phyloP scores from a whole-genome alignment of 2,113 vertebrate genomes.

The Picathartes gymnocephalus region DNA sequence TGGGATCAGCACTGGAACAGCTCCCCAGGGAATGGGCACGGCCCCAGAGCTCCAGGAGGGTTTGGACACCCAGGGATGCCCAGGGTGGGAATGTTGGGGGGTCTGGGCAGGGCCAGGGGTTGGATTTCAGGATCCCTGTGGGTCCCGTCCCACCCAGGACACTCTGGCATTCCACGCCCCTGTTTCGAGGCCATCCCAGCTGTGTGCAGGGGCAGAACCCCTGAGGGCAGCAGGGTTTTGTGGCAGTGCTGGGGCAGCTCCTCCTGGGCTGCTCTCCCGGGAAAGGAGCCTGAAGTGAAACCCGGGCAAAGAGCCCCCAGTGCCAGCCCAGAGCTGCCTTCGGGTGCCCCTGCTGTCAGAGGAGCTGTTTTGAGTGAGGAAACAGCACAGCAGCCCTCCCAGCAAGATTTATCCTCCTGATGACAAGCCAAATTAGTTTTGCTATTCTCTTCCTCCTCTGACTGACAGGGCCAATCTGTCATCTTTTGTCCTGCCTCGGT shows the following conservation, averaged over 20 bases:
- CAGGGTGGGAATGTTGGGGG: neutral
- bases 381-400: neutral
- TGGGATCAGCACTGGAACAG: neutral
- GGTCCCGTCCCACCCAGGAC: neutral
- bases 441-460: neutral
- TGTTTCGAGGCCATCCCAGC: neutral
- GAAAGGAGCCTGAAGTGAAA: no score
- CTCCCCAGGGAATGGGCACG: neutral
- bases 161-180: rapidly evolving
- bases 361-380: neutral
- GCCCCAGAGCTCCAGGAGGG: neutral
- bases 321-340: neutral
- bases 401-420: neutral
- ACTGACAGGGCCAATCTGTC: neutral
- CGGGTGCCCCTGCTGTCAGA: neutral
- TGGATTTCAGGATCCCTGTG: neutral
- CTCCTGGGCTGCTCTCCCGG: neutral
- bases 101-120: neutral
- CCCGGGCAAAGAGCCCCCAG: neutral
- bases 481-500: neutral
- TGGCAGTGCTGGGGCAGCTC: no score
- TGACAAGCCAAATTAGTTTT: constrained; percentile 12
- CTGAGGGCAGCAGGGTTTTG: neutral
- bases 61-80: neutral
- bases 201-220: neutral